A percentile compares a stretch with the other conserved stretches of the same genome.
These are phyloP conservation scores for Otolemur crassicaudatus DNA, from an alignment of 2,797 vertebrate species.

Conservation along the genomic window DNA sequence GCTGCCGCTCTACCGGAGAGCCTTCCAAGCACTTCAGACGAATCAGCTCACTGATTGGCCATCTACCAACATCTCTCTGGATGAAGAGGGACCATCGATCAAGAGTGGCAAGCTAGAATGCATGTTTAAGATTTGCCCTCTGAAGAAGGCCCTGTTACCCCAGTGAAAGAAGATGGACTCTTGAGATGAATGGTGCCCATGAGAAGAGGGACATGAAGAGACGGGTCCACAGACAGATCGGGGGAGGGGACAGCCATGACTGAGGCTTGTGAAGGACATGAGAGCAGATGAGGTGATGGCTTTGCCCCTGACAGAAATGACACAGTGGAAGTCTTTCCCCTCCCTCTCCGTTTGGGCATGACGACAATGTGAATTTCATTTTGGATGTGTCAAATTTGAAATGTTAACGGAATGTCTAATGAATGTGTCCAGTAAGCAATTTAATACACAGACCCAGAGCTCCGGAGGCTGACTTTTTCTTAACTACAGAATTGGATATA, in stretches of 20 bases:
- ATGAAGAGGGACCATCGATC: not conserved
- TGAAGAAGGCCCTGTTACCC: not conserved
- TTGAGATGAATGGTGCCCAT: not conserved
- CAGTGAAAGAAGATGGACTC: not conserved
- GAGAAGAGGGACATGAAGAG: not conserved
- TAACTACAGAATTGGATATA: not conserved
- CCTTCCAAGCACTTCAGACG: not conserved
- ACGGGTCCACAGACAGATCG: not conserved
- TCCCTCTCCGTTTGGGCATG: not conserved
- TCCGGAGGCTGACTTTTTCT: not conserved
- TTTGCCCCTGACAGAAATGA: not conserved
- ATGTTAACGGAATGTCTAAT: not conserved
- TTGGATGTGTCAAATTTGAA: not conserved
- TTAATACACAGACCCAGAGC: not conserved
- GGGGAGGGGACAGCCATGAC: not conserved
- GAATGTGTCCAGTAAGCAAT: not conserved
- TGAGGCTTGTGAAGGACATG: not conserved
- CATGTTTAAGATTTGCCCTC: no score
- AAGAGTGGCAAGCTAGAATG: not conserved
- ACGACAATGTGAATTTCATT: no score
- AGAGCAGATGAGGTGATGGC: not conserved
- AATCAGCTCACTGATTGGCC: not conserved
- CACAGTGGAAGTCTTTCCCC: not conserved
- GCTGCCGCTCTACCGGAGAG: not conserved
- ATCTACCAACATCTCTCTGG: not conserved